Evolutionary conservation across 2,797 vertebrate genomes (phyloP).

Genomic region (Malacoraja senta): DNA sequence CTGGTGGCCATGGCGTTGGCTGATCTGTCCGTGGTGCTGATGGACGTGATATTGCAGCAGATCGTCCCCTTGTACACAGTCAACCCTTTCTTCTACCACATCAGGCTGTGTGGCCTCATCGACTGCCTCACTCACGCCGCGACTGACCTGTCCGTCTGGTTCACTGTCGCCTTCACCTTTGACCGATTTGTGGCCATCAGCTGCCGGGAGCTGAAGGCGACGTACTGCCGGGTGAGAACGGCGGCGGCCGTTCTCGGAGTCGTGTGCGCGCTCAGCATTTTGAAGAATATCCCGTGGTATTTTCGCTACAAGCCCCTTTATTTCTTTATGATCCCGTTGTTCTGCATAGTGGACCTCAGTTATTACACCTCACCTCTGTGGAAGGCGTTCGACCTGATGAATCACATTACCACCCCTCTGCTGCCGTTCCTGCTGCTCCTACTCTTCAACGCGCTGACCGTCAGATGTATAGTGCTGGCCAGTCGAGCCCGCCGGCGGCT

Average conservation of each 20-base stretch:
- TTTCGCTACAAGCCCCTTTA: neutral
- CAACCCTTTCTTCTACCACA: neutral
- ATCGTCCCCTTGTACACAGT: neutral
- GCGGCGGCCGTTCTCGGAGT: neutral
- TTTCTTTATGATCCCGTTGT: neutral
- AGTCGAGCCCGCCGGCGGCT: neutral
- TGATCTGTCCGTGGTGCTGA: neutral
- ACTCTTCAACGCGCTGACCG: neutral
- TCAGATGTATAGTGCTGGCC: neutral
- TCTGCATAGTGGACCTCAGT: neutral
- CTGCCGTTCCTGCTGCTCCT: neutral
- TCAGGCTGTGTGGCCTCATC: neutral
- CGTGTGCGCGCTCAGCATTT: neutral
- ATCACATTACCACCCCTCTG: neutral
- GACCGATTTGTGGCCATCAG: neutral
- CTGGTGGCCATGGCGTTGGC: neutral
- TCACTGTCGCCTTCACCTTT: neutral
- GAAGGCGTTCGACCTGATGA: neutral
- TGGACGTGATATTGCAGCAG: neutral
- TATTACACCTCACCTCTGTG: neutral
- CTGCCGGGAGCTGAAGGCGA: neutral
- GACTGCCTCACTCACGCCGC: neutral
- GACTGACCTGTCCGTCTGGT: neutral
- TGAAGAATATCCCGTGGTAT: neutral
- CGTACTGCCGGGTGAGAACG: neutral